A percentile compares a stretch with the other conserved stretches of the same genome.
These are phyloP conservation scores for Sus cebifrons DNA, from an alignment of 2,797 vertebrate species.

Conservation along the genomic window DNA sequence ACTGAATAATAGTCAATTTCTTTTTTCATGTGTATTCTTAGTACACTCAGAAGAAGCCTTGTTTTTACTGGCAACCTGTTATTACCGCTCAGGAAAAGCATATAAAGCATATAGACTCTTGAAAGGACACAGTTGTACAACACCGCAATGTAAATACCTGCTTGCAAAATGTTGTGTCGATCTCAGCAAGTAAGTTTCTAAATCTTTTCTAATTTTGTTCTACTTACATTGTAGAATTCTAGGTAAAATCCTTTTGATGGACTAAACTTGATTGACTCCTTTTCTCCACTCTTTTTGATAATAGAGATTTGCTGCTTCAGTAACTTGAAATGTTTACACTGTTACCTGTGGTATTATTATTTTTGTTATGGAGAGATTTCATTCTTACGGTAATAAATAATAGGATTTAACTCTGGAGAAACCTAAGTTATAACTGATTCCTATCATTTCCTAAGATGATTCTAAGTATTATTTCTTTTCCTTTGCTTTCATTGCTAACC, in stretches of 20 bases:
- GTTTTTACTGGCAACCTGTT: slow-evolving; percentile 98
- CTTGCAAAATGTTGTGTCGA: slow-evolving; percentile 99
- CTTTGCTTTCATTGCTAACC: slow-evolving; percentile 72
- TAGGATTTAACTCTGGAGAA: slow-evolving; percentile 63
- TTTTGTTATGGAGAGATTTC: slow-evolving; percentile 63
- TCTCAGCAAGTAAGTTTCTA: slow-evolving; percentile 96
- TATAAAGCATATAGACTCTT: slow-evolving; percentile 98
- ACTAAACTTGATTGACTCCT: slow-evolving; percentile 35
- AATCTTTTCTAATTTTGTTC: slow-evolving; percentile 72
- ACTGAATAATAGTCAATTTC: slow-evolving; percentile 13
- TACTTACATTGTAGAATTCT: slow-evolving; percentile 69
- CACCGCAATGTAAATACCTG: slow-evolving; percentile 98
- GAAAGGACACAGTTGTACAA: slow-evolving; percentile 98
- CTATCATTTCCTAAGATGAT: slow-evolving; percentile 37
- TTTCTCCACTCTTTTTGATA: slow-evolving; percentile 38
- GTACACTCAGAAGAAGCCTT: slow-evolving; percentile 97
- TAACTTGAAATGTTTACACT: slow-evolving; percentile 66
- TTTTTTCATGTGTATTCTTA: slow-evolving; percentile 77
- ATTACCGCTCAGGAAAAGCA: slow-evolving; percentile 98
- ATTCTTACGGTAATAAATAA: slow-evolving; percentile 48
- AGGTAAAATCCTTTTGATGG: slow-evolving; percentile 53
- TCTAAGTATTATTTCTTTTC: slow-evolving; percentile 26
- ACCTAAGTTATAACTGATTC: slow-evolving; percentile 57
- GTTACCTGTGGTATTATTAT: background rate
- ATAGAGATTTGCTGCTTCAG: slow-evolving; percentile 20